Evolutionary conservation across 2,888 invertebrate genomes (phyloP).

Genomic region (Pterostichus madidus): DNA sequence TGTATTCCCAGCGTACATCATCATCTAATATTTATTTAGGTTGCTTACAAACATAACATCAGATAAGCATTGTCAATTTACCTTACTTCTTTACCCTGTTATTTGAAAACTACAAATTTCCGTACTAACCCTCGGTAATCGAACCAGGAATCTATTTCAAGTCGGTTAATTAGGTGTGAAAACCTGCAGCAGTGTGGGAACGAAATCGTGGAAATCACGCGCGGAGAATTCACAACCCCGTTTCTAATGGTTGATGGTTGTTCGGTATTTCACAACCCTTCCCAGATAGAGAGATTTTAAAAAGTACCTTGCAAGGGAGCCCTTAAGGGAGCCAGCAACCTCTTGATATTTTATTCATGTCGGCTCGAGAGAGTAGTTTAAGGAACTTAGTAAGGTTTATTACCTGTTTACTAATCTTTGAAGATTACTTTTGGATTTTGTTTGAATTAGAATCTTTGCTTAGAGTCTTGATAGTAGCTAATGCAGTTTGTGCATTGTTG

Average conservation of each 20-base stretch:
- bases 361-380: slow-evolving; percentile 48
- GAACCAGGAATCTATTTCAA: neutral
- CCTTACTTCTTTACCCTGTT: too few relatives aligned
- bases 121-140: too few relatives aligned
- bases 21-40: too few relatives aligned
- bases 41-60: too few relatives aligned
- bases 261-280: slow-evolving; percentile 14
- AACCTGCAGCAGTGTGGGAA: neutral
- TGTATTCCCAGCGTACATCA: too few relatives aligned
- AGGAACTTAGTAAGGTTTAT: slow-evolving; percentile 55
- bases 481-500: too few relatives aligned
- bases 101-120: too few relatives aligned
- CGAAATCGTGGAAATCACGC: neutral
- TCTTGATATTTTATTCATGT: slow-evolving; percentile 65
- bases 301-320: slow-evolving; percentile 19
- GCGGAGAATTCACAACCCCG: neutral
- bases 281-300: slow-evolving; percentile 23
- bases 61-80: too few relatives aligned
- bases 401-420: slow-evolving; percentile 61
- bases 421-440: slow-evolving; percentile 51
- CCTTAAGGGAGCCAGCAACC: slow-evolving; percentile 9
- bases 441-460: too few relatives aligned
- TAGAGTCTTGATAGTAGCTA: too few relatives aligned
- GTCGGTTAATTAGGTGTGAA: slow-evolving; percentile 14
- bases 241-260: slow-evolving; percentile 1